These are phyloP conservation scores for Perca schrenkii DNA, from an alignment of 2,113 vertebrate genomes.

Conservation along the genomic window DNA sequence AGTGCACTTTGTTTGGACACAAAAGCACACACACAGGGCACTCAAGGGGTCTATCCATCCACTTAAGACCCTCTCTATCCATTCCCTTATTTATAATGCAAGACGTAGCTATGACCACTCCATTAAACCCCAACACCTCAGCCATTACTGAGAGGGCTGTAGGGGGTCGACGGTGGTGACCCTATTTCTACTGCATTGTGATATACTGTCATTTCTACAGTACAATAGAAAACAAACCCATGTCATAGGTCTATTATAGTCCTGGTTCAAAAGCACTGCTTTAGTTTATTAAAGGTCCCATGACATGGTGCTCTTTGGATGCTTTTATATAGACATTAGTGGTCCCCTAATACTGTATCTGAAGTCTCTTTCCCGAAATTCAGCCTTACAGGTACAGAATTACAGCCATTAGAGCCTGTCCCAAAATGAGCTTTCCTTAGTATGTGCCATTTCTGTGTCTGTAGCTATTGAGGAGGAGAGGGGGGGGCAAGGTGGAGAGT, in stretches of 20 bases:
- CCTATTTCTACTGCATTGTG: constrained; percentile 12
- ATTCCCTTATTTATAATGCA: constrained; percentile 73
- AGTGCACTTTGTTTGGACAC: constrained; percentile 43
- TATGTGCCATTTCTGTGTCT: too few species aligned
- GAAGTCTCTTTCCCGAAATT: too few species aligned
- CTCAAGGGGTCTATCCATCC: constrained; percentile 55
- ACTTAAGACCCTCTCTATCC: constrained; percentile 60
- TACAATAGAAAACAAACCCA: neutral
- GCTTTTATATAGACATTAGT: too few species aligned
- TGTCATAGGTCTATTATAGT: neutral
- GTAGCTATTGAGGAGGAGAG: too few species aligned
- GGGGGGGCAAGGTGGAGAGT: too few species aligned
- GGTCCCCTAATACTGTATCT: too few species aligned
- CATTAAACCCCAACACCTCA: constrained; percentile 40
- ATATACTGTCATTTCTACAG: neutral
- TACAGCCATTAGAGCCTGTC: too few species aligned
- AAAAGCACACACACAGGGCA: constrained; percentile 37
- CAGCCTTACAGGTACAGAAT: too few species aligned
- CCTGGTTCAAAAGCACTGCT: neutral
- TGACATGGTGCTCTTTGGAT: too few species aligned
- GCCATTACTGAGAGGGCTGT: constrained; percentile 16
- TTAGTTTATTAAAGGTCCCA: neutral
- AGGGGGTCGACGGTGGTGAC: constrained; percentile 7
- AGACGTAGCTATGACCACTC: constrained; percentile 44
- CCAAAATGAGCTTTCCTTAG: too few species aligned